phyloP scores from a whole-genome alignment of 1,140 invertebrate genomes.

The Ceratitis capitata region DNA sequence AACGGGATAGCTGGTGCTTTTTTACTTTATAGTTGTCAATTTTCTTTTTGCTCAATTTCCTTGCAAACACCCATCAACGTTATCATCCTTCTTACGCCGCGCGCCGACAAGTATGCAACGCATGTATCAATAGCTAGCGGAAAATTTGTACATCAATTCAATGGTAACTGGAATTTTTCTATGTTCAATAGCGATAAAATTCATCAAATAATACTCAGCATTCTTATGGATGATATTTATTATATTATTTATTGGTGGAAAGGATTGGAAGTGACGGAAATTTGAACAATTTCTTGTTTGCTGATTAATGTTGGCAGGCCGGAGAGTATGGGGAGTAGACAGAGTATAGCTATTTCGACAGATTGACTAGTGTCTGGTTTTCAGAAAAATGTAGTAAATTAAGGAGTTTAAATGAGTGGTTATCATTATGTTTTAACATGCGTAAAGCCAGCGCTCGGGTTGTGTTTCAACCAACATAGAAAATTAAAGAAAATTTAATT shows the following conservation, averaged over 20 bases:
- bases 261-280: constrained; percentile 5
- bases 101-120: neutral
- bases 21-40: neutral
- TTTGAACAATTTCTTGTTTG: neutral
- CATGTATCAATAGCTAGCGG: constrained; percentile 10
- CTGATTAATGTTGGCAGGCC: neutral
- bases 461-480: too few species aligned
- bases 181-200: neutral
- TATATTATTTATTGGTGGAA: constrained; percentile 10
- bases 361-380: too few species aligned
- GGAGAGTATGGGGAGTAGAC: too few species aligned
- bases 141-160: neutral
- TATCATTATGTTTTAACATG: too few species aligned
- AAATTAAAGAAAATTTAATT: too few species aligned
- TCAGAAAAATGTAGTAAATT: too few species aligned
- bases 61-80: neutral
- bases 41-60: neutral
- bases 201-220: constrained; percentile 7
- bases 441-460: too few species aligned
- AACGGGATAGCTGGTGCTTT: neutral
- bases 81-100: neutral
- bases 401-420: too few species aligned
- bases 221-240: neutral
- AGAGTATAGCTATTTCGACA: too few species aligned
- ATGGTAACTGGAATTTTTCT: neutral